A percentile compares a stretch with the other conserved stretches of the same genome.
Conservation (phyloP, 2,888 invertebrate genomes). For the Campaea margaritaria region DNA sequence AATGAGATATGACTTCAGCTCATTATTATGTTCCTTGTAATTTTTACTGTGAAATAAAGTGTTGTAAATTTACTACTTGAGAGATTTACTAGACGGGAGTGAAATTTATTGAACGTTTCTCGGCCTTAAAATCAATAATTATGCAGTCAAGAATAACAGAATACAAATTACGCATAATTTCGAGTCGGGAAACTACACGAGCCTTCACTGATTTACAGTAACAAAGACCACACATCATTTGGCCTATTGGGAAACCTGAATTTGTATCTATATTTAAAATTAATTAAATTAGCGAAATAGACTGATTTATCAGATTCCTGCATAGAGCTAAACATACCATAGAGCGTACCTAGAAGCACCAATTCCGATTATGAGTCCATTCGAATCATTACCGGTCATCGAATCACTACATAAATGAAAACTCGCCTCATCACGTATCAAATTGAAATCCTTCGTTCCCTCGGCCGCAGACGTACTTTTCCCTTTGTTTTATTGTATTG, state of each 20-base stretch:
- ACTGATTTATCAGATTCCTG: not conserved
- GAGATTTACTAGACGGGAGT: conserved; percentile 64
- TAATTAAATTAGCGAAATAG: too few species aligned
- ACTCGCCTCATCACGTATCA: conserved; percentile 84
- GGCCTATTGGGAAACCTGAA: too few species aligned
- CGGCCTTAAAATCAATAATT: conserved; percentile 29
- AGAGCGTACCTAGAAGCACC: conserved; percentile 12
- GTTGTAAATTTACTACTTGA: conserved; percentile 68
- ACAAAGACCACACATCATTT: too few species aligned
- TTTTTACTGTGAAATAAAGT: conserved; percentile 63
- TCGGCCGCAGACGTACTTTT: conserved; percentile 75
- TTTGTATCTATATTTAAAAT: too few species aligned
- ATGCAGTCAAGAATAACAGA: conserved; percentile 19
- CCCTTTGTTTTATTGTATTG: conserved; percentile 82
- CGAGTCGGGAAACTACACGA: conserved; percentile 3
- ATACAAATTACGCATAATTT: conserved; percentile 8
- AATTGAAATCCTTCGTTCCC: conserved; percentile 83
- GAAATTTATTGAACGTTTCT: conserved; percentile 48
- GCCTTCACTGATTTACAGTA: not conserved
- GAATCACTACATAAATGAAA: conserved; percentile 76
- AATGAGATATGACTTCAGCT: conserved; percentile 77
- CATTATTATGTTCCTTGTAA: conserved; percentile 73
- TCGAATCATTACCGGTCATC: conserved; percentile 62
- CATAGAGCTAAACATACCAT: not conserved
- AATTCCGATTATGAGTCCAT: conserved; percentile 47